These are phyloP conservation scores for Drosophila erecta DNA, from an alignment of 1,140 invertebrate species.

Conservation along the genomic window DNA sequence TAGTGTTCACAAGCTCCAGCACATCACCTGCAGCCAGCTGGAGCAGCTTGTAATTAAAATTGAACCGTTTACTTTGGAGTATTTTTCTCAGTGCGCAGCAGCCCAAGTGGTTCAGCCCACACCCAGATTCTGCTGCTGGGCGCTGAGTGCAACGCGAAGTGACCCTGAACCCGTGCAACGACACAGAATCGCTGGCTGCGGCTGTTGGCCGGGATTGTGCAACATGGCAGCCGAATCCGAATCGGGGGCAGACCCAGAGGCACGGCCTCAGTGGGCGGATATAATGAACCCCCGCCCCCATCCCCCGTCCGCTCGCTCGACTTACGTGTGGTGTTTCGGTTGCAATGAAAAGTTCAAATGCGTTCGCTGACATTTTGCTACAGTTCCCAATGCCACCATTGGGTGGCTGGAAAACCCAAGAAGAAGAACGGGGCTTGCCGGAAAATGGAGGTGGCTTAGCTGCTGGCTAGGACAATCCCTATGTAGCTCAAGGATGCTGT, in stretches of 20 bases:
- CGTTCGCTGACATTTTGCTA: constrained; percentile 73
- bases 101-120: constrained; percentile 43
- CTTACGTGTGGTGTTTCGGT: constrained; percentile 43
- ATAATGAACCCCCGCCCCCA: constrained; percentile 1
- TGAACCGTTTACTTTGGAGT: neutral
- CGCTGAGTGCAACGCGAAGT: constrained; percentile 48
- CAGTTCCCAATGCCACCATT: constrained; percentile 54
- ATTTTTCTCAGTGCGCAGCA: constrained; percentile 2
- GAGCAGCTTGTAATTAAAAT: neutral
- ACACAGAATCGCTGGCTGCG: constrained; percentile 51
- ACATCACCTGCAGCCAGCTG: too few relatives aligned
- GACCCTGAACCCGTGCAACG: constrained; percentile 78
- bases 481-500: constrained; percentile 65
- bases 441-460: constrained; percentile 5
- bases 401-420: neutral
- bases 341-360: constrained; percentile 72
- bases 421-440: neutral
- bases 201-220: constrained; percentile 53
- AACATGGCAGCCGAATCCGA: constrained; percentile 41
- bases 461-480: constrained; percentile 29
- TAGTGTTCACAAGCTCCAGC: too few relatives aligned
- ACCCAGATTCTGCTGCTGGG: constrained; percentile 36
- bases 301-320: neutral
- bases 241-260: constrained; percentile 35
- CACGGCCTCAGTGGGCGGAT: constrained; percentile 38